Percentiles rank a stretch among this genome's conserved stretches.
Evolutionary conservation across 2,113 vertebrate genomes (phyloP).

Genomic region (Atractosteus spatula): DNA sequence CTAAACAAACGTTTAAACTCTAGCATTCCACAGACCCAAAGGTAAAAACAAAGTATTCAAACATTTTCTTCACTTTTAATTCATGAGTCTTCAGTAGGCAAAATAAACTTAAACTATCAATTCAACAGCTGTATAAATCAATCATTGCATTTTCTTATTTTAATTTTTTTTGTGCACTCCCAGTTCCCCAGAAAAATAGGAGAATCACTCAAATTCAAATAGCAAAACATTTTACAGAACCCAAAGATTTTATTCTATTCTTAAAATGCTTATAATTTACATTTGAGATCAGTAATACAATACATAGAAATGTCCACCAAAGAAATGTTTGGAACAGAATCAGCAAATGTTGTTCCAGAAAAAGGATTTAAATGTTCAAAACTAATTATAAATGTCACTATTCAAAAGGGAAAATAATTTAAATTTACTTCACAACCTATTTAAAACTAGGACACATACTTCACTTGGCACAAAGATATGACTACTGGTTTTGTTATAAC

Average conservation of each 20-base stretch:
- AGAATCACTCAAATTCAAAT: slow-evolving; percentile 25
- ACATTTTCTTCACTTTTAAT: too few species aligned
- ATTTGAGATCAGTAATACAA: slow-evolving; percentile 22
- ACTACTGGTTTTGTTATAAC: slow-evolving; percentile 27
- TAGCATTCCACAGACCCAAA: too few species aligned
- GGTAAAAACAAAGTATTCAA: too few species aligned
- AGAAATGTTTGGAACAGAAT: slow-evolving; percentile 36
- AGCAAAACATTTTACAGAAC: slow-evolving; percentile 10
- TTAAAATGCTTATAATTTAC: slow-evolving; percentile 7
- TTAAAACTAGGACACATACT: slow-evolving; percentile 27
- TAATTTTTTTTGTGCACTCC: slow-evolving; percentile 7
- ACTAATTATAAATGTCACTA: slow-evolving; percentile 30
- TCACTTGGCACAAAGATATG: slow-evolving; percentile 35
- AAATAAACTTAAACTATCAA: too few species aligned
- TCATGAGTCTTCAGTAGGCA: too few species aligned
- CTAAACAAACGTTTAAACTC: too few species aligned
- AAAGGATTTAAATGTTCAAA: slow-evolving; percentile 47
- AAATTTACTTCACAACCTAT: slow-evolving; percentile 28
- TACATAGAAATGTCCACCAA: slow-evolving; percentile 36
- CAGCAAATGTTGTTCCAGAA: slow-evolving; percentile 31
- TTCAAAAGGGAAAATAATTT: slow-evolving; percentile 42
- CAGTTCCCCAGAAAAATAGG: slow-evolving; percentile 36
- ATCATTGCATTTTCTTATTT: too few species aligned
- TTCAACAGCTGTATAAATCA: too few species aligned
- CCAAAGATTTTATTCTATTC: slow-evolving; percentile 10